Percentiles rank a stretch among this genome's conserved stretches.
phyloP scores from a whole-genome alignment of 2,888 invertebrate genomes.

The Dicyrtoma fusca region DNA sequence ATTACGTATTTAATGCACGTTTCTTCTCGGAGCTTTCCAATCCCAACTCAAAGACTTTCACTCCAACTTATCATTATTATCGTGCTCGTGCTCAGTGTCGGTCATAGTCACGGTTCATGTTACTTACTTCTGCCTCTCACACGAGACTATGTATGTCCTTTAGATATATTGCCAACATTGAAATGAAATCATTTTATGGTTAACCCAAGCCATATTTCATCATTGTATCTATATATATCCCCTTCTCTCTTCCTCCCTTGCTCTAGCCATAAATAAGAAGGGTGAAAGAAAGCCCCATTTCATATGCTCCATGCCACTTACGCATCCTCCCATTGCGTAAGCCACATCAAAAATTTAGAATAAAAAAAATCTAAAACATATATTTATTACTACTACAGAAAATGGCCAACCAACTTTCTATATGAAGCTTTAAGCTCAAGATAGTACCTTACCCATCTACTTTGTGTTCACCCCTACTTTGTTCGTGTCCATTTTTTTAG shows the following conservation, averaged over 20 bases:
- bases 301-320: neutral
- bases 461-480: no score
- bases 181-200: constrained; percentile 28
- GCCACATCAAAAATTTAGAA: no score
- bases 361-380: no score
- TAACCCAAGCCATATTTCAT: neutral
- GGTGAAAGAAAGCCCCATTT: no score
- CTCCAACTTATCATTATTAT: constrained; percentile 30
- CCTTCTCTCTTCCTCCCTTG: neutral
- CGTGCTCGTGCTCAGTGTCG: constrained; percentile 23
- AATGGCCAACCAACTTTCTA: no score
- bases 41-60: constrained; percentile 13
- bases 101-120: constrained; percentile 5
- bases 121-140: constrained; percentile 8
- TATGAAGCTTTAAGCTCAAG: no score
- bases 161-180: neutral
- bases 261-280: neutral
- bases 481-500: no score
- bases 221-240: neutral
- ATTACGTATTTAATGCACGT: constrained; percentile 21
- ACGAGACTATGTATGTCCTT: no score
- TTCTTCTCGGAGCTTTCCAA: constrained; percentile 6
- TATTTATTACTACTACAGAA: no score
- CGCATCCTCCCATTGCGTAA: no score
- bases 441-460: no score